These are phyloP conservation scores for Aphrophora alni DNA, from an alignment of 2,888 invertebrate species.

Conservation along the genomic window DNA sequence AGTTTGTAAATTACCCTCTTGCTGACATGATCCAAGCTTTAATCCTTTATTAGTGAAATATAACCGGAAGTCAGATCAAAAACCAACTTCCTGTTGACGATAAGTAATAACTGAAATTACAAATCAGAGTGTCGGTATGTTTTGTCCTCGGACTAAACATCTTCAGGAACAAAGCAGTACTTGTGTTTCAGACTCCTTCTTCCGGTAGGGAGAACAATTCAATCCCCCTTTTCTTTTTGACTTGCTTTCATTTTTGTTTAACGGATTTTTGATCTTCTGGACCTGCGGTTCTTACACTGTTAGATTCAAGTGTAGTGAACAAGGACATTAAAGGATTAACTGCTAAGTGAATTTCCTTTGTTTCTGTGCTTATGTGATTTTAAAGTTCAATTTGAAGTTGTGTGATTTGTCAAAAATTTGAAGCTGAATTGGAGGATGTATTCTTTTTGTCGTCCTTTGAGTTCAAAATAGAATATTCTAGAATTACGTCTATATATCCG, in stretches of 20 bases:
- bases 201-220: background rate
- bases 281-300: background rate
- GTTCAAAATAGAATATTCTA: too few species aligned
- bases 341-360: too few species aligned
- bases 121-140: background rate
- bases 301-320: background rate
- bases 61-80: background rate
- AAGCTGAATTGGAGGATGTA: too few species aligned
- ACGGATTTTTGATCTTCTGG: background rate
- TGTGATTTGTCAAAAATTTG: too few species aligned
- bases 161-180: background rate
- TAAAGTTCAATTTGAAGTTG: too few species aligned
- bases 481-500: too few species aligned
- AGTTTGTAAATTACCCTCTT: background rate
- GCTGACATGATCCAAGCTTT: background rate
- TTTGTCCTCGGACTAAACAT: background rate
- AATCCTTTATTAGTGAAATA: background rate
- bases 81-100: background rate
- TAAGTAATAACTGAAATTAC: background rate
- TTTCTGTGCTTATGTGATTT: too few species aligned
- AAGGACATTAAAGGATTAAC: too few species aligned
- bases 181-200: background rate
- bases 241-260: background rate
- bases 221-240: background rate
- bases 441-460: too few species aligned